Conservation (phyloP, 1,140 invertebrate species). For the Tachypleus tridentatus region DNA sequence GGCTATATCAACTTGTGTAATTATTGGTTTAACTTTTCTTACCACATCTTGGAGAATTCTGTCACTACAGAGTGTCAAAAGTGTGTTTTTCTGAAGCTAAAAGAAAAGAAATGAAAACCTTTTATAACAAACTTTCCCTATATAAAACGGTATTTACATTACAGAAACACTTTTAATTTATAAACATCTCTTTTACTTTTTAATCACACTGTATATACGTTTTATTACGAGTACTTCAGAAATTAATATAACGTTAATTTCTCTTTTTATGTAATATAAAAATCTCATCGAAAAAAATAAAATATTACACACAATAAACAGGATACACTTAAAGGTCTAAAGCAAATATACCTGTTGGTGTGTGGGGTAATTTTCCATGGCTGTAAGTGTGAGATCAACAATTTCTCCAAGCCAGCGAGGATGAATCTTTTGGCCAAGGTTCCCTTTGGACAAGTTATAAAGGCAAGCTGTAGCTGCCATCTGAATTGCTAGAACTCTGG, state of each 20-base stretch:
- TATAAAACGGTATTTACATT: too few species aligned
- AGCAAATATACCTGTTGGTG: slow-evolving; percentile 40
- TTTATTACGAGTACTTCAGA: too few species aligned
- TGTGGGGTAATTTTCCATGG: slow-evolving; percentile 59
- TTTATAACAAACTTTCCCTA: too few species aligned
- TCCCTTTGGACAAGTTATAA: slow-evolving; percentile 61
- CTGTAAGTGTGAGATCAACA: slow-evolving; percentile 52
- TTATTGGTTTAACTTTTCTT: not conserved
- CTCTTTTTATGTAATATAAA: slow-evolving; percentile 5
- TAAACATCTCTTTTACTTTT: too few species aligned
- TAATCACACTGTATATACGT: too few species aligned
- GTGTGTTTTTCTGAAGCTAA: slow-evolving; percentile 62
- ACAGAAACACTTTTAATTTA: too few species aligned
- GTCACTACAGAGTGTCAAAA: slow-evolving; percentile 64
- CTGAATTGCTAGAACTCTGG: slow-evolving; percentile 53
- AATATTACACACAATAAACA: slow-evolving; percentile 10
- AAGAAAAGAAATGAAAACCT: slow-evolving; percentile 18
- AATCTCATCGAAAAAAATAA: too few species aligned
- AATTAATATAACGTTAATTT: not conserved
- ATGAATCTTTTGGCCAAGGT: slow-evolving; percentile 52
- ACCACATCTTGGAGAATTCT: slow-evolving; percentile 59
- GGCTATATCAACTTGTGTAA: too few species aligned
- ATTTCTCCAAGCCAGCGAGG: slow-evolving; percentile 50
- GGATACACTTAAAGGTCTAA: slow-evolving; percentile 9
- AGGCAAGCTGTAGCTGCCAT: slow-evolving; percentile 69